Evolutionary conservation across 2,888 invertebrate genomes (phyloP).

Genomic region (Phoronis australis): DNA sequence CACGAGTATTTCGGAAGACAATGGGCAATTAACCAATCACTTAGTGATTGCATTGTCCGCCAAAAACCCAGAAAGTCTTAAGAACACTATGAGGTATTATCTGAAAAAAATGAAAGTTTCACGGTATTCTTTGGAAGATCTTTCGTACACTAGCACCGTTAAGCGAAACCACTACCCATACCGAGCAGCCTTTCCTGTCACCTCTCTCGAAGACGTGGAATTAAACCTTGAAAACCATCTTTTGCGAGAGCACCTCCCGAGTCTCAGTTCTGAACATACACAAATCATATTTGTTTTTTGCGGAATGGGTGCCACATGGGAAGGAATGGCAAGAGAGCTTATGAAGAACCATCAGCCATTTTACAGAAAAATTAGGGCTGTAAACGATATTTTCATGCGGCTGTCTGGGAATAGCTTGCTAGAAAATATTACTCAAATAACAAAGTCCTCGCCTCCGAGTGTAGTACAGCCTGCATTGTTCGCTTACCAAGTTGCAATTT

Average conservation of each 20-base stretch:
- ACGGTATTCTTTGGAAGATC: background rate
- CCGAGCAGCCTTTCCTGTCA: background rate
- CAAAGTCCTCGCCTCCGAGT: conserved; percentile 17
- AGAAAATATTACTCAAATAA: conserved; percentile 10
- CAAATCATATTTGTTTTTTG: conserved; percentile 28
- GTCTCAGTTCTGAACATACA: background rate
- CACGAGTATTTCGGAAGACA: background rate
- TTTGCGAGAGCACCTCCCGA: background rate
- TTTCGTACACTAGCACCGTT: background rate
- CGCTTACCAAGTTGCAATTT: conserved; percentile 21
- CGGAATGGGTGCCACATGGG: conserved; percentile 35
- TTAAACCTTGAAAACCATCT: background rate
- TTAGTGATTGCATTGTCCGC: background rate
- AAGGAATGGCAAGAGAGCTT: conserved; percentile 29
- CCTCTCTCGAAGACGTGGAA: background rate
- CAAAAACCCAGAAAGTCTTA: background rate
- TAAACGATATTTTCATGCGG: conserved; percentile 16
- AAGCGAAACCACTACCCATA: background rate
- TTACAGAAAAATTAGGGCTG: conserved; percentile 14
- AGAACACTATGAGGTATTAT: background rate
- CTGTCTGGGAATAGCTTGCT: conserved; percentile 17
- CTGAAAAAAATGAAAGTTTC: background rate
- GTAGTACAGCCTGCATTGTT: conserved; percentile 27
- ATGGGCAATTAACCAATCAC: no score
- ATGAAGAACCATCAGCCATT: conserved; percentile 17